Conservation (phyloP, 2,113 vertebrate species). For the Cyprinodon variegatus region DNA sequence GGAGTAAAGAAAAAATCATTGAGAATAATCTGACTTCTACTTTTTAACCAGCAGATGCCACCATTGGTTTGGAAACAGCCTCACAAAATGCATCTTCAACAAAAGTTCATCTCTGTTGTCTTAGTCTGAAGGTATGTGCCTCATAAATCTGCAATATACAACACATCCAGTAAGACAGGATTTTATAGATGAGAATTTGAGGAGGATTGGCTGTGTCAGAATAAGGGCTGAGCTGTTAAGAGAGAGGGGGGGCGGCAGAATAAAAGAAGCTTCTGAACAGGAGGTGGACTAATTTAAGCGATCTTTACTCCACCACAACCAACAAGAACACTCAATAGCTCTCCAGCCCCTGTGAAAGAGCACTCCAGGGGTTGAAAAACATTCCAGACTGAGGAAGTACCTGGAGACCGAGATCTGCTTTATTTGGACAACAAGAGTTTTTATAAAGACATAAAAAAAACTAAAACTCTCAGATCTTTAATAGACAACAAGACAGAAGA, state of each 20-base stretch:
- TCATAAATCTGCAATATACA: not conserved
- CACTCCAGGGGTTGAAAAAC: slow-evolving; percentile 75
- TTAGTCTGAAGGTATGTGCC: not conserved
- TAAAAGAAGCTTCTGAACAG: slow-evolving; percentile 61
- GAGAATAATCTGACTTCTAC: slow-evolving; percentile 6
- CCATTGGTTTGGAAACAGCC: slow-evolving; percentile 25
- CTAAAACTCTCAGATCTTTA: slow-evolving; percentile 39
- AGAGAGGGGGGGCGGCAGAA: slow-evolving; percentile 47
- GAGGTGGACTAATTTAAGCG: slow-evolving; percentile 70
- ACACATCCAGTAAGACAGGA: not conserved
- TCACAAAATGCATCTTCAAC: not conserved
- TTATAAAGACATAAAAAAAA: slow-evolving; percentile 33
- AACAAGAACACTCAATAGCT: slow-evolving; percentile 62
- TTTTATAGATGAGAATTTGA: slow-evolving; percentile 25
- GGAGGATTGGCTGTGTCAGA: slow-evolving; percentile 38
- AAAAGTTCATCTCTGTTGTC: not conserved
- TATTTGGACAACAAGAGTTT: slow-evolving; percentile 30
- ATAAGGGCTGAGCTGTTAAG: slow-evolving; percentile 52
- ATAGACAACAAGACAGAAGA: slow-evolving; percentile 13
- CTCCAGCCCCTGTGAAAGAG: slow-evolving; percentile 69
- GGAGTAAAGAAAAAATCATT: too few relatives aligned
- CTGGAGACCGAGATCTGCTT: slow-evolving; percentile 56
- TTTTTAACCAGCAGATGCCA: slow-evolving; percentile 69
- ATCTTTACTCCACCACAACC: slow-evolving; percentile 65
- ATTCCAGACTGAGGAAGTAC: slow-evolving; percentile 75